Base-by-base conservation (phyloP, 2,888 invertebrate species). In the Mystacides longicornis region DNA sequence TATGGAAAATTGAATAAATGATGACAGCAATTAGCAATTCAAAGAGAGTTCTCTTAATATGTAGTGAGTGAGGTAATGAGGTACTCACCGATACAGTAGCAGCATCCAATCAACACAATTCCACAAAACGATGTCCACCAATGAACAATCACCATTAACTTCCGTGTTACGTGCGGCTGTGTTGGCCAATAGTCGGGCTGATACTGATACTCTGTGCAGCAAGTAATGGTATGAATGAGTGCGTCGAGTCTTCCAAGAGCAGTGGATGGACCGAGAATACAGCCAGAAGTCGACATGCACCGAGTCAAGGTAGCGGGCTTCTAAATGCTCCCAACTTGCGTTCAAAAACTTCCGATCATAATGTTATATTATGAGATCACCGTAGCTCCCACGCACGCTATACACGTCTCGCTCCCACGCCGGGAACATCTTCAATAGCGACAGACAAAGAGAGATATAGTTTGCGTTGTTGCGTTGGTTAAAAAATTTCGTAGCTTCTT, bases 221-320 rank as follows among this genome's bases (percentile, higher is more conserved):
- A 5, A 43, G 43, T 43, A 14, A 19, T 70, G 71, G 71, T 73
- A 74, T 75, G 74, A n/a, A n/a, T n/a, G n/a, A n/a, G n/a, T n/a
- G n/a, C n/a, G n/a, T n/a, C n/a, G n/a, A n/a, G 70, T 74, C 76
- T 74, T 76, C 73, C 72, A 72, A 71, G 74, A 72, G 73, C 75
- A 75, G 77, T 77, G 77, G 77, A 75, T 76, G 73, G 75, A 75
- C 74, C 76, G 76, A 77, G 77, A 77, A 77, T 77, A 77, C 77
- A 76, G 75, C 75, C 77, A 74, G 77, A 75, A 77, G 77, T 77
- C 76, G 73, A 70, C 57, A 73, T 73, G 76, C 75, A 56, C 57
- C 49, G 59, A 52, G 55, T 60, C 60, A 49, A 57, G 60, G 60
- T 60, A 58, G 60, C 61, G 55, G 49, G 57, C 59, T 58, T 55